Evolutionary conservation across 2,797 vertebrate species (phyloP).

Genomic region (Kryptolebias ocellatus): DNA sequence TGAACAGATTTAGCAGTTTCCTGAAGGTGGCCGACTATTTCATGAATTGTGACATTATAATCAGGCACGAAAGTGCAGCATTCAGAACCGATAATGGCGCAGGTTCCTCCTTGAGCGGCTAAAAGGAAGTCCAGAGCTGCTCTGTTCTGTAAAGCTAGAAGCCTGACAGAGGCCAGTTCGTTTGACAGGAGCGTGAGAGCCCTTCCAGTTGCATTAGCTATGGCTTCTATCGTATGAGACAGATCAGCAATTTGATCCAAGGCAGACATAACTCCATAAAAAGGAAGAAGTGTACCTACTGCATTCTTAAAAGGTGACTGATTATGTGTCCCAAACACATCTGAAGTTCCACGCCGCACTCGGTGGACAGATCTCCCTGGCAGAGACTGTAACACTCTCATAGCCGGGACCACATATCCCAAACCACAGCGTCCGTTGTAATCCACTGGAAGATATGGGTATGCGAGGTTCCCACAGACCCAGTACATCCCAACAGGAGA

Average conservation of each 20-base stretch:
- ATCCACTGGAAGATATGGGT: constrained; percentile 59
- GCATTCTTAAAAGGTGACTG: constrained; percentile 55
- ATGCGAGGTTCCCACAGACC: constrained; percentile 55
- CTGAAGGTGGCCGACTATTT: constrained; percentile 50
- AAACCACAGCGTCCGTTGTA: constrained; percentile 65
- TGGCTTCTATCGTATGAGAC: constrained; percentile 49
- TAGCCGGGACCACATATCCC: constrained; percentile 60
- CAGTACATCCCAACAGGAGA: constrained; percentile 67
- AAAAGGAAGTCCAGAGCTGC: constrained; percentile 65
- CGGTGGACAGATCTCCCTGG: constrained; percentile 23
- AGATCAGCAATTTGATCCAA: constrained; percentile 62
- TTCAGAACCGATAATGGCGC: constrained; percentile 59
- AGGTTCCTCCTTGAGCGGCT: constrained; percentile 58
- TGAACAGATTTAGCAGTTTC: constrained; percentile 34
- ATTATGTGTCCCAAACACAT: constrained; percentile 55
- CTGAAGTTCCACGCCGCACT: constrained; percentile 25
- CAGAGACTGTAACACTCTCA: constrained; percentile 53
- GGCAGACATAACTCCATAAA: constrained; percentile 60
- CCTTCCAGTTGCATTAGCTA: constrained; percentile 46
- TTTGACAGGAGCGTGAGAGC: constrained; percentile 57
- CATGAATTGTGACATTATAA: constrained; percentile 49
- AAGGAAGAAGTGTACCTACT: constrained; percentile 48
- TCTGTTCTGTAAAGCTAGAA: constrained; percentile 62
- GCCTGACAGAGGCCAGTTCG: constrained; percentile 55
- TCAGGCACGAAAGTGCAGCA: constrained; percentile 69